These are phyloP conservation scores for Macrosoma leucophasiata DNA, from an alignment of 2,888 invertebrate species.

Conservation along the genomic window DNA sequence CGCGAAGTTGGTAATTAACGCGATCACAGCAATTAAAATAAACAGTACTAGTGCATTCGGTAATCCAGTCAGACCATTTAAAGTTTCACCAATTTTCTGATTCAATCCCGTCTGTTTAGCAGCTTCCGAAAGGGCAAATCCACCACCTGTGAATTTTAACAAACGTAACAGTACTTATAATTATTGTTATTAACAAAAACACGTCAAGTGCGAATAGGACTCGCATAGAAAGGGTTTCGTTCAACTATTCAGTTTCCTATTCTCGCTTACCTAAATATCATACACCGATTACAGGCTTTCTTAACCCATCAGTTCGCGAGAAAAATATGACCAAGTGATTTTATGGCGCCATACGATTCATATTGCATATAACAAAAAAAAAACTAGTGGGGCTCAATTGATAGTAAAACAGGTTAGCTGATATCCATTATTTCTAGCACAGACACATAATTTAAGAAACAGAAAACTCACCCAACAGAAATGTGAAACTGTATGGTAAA, in stretches of 20 bases:
- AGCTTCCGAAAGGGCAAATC: slow-evolving; percentile 45
- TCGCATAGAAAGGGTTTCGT: no score
- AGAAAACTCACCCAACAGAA: slow-evolving; percentile 49
- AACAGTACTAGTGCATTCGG: slow-evolving; percentile 37
- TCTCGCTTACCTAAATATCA: no score
- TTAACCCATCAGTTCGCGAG: no score
- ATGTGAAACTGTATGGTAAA: slow-evolving; percentile 53
- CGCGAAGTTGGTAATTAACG: slow-evolving; percentile 55
- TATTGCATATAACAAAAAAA: no score
- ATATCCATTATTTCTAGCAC: no score
- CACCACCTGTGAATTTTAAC: slow-evolving; percentile 57
- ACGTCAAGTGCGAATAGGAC: no score
- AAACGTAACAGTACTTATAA: slow-evolving; percentile 1
- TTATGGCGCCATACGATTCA: no score
- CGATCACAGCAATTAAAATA: slow-evolving; percentile 37
- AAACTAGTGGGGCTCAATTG: no score
- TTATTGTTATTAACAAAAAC: background rate
- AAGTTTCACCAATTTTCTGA: slow-evolving; percentile 35
- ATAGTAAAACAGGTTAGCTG: no score
- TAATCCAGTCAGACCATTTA: slow-evolving; percentile 29
- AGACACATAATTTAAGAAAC: no score
- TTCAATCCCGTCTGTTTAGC: slow-evolving; percentile 45
- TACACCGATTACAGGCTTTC: no score
- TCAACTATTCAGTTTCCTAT: background rate
- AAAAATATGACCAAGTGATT: no score